Conservation (phyloP, 2,113 vertebrate species). For the Phoxinus phoxinus region DNA sequence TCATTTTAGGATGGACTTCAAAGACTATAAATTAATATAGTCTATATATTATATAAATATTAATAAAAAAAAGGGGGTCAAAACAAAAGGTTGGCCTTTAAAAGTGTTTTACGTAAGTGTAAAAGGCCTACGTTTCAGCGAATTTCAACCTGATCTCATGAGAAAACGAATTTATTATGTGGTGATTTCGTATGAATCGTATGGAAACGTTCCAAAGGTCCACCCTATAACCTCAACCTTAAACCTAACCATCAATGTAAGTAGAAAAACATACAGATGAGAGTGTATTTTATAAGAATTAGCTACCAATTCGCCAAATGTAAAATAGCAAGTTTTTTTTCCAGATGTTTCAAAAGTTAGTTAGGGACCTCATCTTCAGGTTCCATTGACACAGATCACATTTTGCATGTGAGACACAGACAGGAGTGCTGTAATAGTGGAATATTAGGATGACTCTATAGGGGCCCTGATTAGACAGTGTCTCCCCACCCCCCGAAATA, state of each 20-base stretch:
- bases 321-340: neutral
- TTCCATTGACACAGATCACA: too few species aligned
- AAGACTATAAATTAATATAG: neutral
- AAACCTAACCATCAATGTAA: neutral
- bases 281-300: neutral
- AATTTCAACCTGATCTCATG: neutral
- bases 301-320: neutral
- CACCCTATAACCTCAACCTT: neutral
- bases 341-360: neutral
- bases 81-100: neutral
- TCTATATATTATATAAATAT: neutral
- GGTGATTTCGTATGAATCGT: neutral
- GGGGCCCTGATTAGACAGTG: too few species aligned
- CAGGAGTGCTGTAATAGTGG: too few species aligned
- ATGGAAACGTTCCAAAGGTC: neutral
- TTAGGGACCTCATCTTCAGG: neutral
- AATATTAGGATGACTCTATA: too few species aligned
- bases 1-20: neutral
- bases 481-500: too few species aligned
- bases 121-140: neutral
- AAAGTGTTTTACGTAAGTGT: neutral
- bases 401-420: too few species aligned
- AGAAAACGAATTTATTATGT: neutral
- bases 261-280: neutral
- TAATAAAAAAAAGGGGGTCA: neutral